Evolutionary conservation across 2,888 invertebrate genomes (phyloP), one percentile per base, ranked within the genome.

Genomic region (Aphelenchoides bicaudatus): DNA sequence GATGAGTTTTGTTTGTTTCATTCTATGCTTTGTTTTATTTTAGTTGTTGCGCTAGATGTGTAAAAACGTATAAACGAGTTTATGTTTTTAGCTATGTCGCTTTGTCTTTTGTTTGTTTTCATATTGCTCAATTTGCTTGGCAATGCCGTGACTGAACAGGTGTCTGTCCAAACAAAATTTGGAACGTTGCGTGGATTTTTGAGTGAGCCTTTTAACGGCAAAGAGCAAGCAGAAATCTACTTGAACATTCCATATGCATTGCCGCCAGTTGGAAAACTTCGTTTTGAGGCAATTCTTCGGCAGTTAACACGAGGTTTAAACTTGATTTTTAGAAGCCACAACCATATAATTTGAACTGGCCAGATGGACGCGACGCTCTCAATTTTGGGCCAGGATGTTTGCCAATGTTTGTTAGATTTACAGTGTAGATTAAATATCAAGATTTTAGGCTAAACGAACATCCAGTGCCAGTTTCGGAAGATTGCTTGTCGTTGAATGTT

Each of bases 401-500:
- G 2, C 53, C 53, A 5, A 16, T 53, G 50, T n/a, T n/a, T n/a
- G n/a, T n/a, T n/a, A n/a, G n/a, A n/a, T n/a, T n/a, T n/a, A n/a
- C n/a, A n/a, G n/a, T n/a, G n/a, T n/a, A n/a, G n/a, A n/a, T n/a
- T n/a, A n/a, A n/a, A n/a, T n/a, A n/a, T n/a, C n/a, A n/a, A n/a
- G n/a, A n/a, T n/a, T n/a, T n/a, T n/a, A n/a, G n/a, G n/a, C n/a
- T n/a, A n/a, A n/a, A n/a, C n/a, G n/a, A n/a, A n/a, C n/a, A n/a
- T n/a, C n/a, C n/a, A n/a, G n/a, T 19, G 47, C 43, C 53, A 1
- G 29, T 46, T 21, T 54, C 48, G 39, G 61, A 61, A 31, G 61
- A 61, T 21, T 61, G 61, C 29, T 27, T 61, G 21, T 51, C 49
- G 27, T 25, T 61, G 31, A 61, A 61, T 25, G 39, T 61, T 30